A percentile compares a stretch with the other conserved stretches of the same genome.
phyloP scores from a whole-genome alignment of 1,140 invertebrate genomes.

The Drosophila sechellia region DNA sequence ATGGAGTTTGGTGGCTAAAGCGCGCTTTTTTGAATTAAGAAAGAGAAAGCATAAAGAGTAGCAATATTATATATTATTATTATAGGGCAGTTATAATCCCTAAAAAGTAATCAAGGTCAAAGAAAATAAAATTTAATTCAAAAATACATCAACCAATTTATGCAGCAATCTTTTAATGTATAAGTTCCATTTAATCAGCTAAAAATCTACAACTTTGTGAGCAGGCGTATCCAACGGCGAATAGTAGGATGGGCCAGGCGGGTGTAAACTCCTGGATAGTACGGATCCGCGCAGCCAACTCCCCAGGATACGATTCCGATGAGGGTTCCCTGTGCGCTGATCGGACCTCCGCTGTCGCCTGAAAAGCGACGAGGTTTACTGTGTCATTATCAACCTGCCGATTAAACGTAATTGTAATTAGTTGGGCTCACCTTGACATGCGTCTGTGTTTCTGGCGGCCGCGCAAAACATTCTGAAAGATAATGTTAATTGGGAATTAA shows the following conservation, averaged over 20 bases:
- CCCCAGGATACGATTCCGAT: constrained; percentile 89
- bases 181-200: constrained; percentile 18
- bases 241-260: constrained; percentile 84
- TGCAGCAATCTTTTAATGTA: not conserved
- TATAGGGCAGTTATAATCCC: too few relatives aligned
- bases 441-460: constrained; percentile 78
- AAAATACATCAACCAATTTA: not conserved
- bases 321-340: constrained; percentile 75
- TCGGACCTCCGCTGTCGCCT: constrained; percentile 86
- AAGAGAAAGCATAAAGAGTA: too few relatives aligned
- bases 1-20: not conserved
- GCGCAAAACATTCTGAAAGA: constrained; percentile 85
- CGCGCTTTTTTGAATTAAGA: not conserved
- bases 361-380: not conserved
- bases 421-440: constrained; percentile 74
- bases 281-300: constrained; percentile 86
- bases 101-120: not conserved
- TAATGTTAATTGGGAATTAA: too few relatives aligned
- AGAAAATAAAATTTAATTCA: not conserved
- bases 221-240: constrained; percentile 72
- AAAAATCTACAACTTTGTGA: constrained; percentile 62
- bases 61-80: too few relatives aligned
- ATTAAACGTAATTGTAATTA: constrained; percentile 2
- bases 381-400: not conserved
- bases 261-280: constrained; percentile 88